Base-by-base conservation (phyloP, 2,888 invertebrate genomes). In the Cosmia pyralina region DNA sequence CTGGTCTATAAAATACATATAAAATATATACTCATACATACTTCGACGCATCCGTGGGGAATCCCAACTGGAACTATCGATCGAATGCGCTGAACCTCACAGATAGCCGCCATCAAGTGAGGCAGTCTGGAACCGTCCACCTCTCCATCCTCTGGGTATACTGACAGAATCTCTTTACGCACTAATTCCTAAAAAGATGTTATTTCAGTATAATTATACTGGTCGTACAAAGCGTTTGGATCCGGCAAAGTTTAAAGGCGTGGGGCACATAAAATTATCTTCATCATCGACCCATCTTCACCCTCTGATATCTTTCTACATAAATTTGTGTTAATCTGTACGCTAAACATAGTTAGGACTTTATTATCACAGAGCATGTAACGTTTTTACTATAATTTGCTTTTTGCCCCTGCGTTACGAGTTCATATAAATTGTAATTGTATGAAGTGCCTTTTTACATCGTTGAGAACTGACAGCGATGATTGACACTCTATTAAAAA, bases 51-150 rank as follows among this genome's bases (percentile, higher is more conserved):
- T 57, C 98, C 98, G 90, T 98, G 98, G 11, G 99, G 98, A 84
- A 98, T 97, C 6, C 99, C 98, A 48, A 98, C 94, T 0, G 98
- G 98, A 1, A 98, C 97, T 6, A 98, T 98, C 0, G 98, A 97
- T 44, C 98, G 96, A 57, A 98, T 97, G 67, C 99, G 96, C 90
- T 98, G 98, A 0, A 97, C 97, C 94, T 99, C 99, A 72, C 97
- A 97, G 52, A 99, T 96, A 19, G 98, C 97, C 19, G 99, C 98
- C 93, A 98, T 97, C 11, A 97, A 92, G 81, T 96, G 97, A 0
- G 97, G 97, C 80, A 98, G 90, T 38, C 89, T 89, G 0, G 93
- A 82, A 69, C 97, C 90, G 79, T 98, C 97, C 1, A 97, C 96
- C 65, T 97, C 92, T 4, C 95, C 96, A 41, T 97, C 94, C 46